These are phyloP conservation scores for Helarctos malayanus DNA, from an alignment of 2,797 vertebrate species.

Conservation along the genomic window DNA sequence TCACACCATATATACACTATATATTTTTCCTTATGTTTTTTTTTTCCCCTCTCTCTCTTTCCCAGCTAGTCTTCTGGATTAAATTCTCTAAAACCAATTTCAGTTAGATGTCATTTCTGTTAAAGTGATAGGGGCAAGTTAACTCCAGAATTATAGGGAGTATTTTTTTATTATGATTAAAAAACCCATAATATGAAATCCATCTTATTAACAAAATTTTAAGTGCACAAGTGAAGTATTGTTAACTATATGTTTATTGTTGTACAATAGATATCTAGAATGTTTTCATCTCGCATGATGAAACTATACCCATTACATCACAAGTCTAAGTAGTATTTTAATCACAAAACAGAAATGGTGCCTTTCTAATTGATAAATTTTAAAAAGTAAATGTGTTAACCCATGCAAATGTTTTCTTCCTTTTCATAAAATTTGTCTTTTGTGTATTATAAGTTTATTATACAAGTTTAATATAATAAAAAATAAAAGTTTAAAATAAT, in stretches of 20 bases:
- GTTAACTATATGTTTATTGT: background rate
- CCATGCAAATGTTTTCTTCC: background rate
- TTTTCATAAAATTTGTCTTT: conserved; percentile 22
- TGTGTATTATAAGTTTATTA: background rate
- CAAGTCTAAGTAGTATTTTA: conserved; percentile 13
- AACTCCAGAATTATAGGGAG: background rate
- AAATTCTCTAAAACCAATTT: background rate
- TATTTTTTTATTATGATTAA: background rate
- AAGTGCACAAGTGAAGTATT: background rate
- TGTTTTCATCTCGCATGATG: background rate
- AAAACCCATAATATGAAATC: background rate
- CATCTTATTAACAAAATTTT: background rate
- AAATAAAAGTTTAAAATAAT: background rate
- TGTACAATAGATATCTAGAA: background rate
- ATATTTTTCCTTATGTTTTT: background rate
- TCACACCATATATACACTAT: background rate
- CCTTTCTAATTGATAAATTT: background rate
- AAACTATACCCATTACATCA: background rate
- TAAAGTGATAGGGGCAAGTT: background rate
- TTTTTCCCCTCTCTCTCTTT: background rate
- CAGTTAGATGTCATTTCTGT: background rate
- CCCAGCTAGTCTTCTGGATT: background rate
- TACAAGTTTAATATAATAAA: background rate
- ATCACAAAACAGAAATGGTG: background rate
- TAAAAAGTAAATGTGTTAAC: background rate